Evolutionary conservation across 2,888 invertebrate species (phyloP).

Genomic region (Dasypogon diadema): DNA sequence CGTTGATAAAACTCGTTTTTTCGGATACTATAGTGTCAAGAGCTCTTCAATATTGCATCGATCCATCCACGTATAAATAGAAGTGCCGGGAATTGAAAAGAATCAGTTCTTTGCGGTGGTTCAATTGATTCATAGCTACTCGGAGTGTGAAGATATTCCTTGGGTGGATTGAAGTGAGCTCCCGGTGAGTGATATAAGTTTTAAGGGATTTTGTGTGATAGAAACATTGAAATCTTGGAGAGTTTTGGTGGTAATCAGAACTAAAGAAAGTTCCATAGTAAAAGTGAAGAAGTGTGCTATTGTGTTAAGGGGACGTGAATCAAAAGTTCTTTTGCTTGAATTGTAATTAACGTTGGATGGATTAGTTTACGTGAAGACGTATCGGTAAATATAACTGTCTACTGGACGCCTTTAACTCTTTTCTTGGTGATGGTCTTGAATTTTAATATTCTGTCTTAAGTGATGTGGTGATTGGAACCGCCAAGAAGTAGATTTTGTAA

Average conservation of each 20-base stretch:
- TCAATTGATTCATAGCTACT: constrained; percentile 1
- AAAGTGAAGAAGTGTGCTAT: constrained; percentile 14
- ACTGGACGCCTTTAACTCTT: constrained; percentile 15
- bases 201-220: too few species aligned
- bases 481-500: too few species aligned
- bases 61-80: constrained; percentile 55
- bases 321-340: background rate
- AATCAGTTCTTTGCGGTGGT: constrained; percentile 55
- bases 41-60: constrained; percentile 11
- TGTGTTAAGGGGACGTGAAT: constrained; percentile 4
- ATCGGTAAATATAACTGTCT: constrained; percentile 55
- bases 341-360: constrained; percentile 48
- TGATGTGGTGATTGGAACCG: too few species aligned
- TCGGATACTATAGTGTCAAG: constrained; percentile 32
- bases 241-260: background rate
- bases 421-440: constrained; percentile 31
- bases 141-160: constrained; percentile 12
- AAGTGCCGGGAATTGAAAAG: constrained; percentile 50
- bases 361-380: constrained; percentile 48
- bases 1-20: constrained; percentile 25
- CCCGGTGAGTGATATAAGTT: background rate
- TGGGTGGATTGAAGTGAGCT: background rate
- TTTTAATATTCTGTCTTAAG: constrained; percentile 14
- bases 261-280: background rate
- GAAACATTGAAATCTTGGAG: too few species aligned